These are phyloP conservation scores for Ectropis grisescens DNA, from an alignment of 1,140 invertebrate species.

Conservation along the genomic window DNA sequence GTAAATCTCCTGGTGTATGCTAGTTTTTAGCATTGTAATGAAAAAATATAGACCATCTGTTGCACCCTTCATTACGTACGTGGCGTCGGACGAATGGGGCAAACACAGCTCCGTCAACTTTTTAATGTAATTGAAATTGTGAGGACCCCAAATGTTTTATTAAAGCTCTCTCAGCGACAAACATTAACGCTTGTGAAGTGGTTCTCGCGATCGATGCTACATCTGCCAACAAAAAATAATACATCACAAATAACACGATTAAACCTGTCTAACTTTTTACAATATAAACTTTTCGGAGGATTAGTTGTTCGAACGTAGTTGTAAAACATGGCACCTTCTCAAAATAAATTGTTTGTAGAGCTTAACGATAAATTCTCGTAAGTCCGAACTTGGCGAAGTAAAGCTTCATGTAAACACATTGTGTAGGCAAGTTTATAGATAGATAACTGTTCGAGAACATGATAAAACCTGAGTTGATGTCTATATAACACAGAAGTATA, in stretches of 20 bases:
- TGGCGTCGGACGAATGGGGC: slow-evolving; percentile 35
- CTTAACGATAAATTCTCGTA: too few relatives aligned
- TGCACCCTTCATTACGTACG: slow-evolving; percentile 59
- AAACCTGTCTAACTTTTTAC: background rate
- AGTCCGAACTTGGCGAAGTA: too few relatives aligned
- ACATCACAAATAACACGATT: background rate
- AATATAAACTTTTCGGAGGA: too few relatives aligned
- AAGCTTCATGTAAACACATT: too few relatives aligned
- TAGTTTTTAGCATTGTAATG: slow-evolving; percentile 57
- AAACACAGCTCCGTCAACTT: slow-evolving; percentile 47
- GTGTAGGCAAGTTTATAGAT: too few relatives aligned
- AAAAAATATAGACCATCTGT: slow-evolving; percentile 66
- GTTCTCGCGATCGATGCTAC: slow-evolving; percentile 1
- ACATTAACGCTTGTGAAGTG: slow-evolving; percentile 23
- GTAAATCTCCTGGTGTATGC: slow-evolving; percentile 49
- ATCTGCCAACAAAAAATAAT: background rate
- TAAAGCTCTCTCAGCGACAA: slow-evolving; percentile 26
- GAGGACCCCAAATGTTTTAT: slow-evolving; percentile 53
- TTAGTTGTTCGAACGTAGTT: too few relatives aligned
- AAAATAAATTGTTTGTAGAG: too few relatives aligned
- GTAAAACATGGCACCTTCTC: too few relatives aligned
- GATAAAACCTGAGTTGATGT: too few relatives aligned
- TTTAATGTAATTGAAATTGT: slow-evolving; percentile 67
- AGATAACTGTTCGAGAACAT: too few relatives aligned
- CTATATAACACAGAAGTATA: too few relatives aligned